Percentiles rank a stretch among this genome's conserved stretches.
Conservation (phyloP, 2,113 vertebrate species). For the Todiramphus chloris region DNA sequence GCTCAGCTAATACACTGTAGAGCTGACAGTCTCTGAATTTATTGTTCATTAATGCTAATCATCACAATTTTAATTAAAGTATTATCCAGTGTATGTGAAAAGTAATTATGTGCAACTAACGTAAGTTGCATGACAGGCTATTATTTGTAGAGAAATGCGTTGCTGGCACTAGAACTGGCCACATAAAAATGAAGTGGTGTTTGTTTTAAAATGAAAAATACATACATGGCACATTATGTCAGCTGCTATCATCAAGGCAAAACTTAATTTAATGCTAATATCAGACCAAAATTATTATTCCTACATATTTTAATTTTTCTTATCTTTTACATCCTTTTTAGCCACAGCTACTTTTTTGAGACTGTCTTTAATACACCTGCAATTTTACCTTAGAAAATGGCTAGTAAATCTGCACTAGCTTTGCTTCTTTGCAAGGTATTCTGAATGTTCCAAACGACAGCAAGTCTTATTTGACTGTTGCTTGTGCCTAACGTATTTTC, state of each 20-base stretch:
- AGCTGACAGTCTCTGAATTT: constrained; percentile 72
- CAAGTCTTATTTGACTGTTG: background rate
- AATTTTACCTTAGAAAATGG: background rate
- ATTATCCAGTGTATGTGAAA: constrained; percentile 74
- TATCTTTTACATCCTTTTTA: background rate
- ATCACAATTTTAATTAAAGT: constrained; percentile 78
- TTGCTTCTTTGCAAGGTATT: background rate
- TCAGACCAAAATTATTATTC: background rate
- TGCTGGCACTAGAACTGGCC: constrained; percentile 44
- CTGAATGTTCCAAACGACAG: background rate
- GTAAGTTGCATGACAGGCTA: constrained; percentile 62
- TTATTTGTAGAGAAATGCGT: constrained; percentile 63
- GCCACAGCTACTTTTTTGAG: background rate
- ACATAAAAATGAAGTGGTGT: constrained; percentile 44
- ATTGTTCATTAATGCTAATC: constrained; percentile 78
- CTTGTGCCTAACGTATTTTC: background rate
- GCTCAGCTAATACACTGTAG: constrained; percentile 47
- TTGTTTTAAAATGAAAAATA: constrained; percentile 71
- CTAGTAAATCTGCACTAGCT: background rate
- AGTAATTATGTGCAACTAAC: constrained; percentile 76
- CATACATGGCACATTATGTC: constrained; percentile 34
- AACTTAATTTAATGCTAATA: background rate
- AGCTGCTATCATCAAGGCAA: constrained; percentile 19
- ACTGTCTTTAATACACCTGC: background rate
- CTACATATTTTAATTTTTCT: background rate